Percentiles rank a stretch among this genome's conserved stretches.
Conservation (phyloP, 2,113 vertebrate species). For the Myrmophylax atrothorax region DNA sequence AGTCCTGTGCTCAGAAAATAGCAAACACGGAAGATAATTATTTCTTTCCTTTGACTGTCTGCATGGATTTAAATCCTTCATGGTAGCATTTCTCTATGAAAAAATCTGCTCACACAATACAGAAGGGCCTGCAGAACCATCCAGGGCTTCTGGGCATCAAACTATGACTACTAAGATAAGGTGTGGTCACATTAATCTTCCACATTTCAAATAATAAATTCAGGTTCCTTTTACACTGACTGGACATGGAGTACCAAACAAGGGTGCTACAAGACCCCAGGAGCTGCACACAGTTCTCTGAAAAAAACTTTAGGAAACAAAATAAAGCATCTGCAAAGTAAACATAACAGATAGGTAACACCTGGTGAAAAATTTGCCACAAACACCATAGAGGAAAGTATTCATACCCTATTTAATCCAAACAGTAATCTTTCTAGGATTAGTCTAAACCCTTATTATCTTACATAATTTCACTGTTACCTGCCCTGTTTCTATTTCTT, state of each 20-base stretch:
- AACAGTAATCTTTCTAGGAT: neutral
- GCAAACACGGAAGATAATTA: neutral
- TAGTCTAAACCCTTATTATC: neutral
- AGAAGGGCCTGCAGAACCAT: neutral
- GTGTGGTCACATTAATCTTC: neutral
- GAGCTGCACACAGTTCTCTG: fast-evolving
- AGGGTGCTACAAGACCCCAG: fast-evolving
- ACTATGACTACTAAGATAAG: neutral
- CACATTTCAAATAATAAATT: neutral
- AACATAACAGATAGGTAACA: neutral
- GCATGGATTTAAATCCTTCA: neutral
- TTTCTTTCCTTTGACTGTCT: neutral
- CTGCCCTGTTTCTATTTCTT: neutral
- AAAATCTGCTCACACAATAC: neutral
- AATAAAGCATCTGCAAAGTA: neutral
- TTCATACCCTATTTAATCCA: neutral
- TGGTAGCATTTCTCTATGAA: neutral
- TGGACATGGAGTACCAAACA: fast-evolving
- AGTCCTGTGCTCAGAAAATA: neutral
- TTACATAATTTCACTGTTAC: neutral
- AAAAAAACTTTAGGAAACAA: neutral
- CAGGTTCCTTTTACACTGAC: neutral
- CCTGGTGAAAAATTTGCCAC: neutral
- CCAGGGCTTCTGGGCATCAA: neutral
- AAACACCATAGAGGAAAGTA: neutral